phyloP scores from a whole-genome alignment of 2,797 vertebrate species.

The Characodon lateralis region DNA sequence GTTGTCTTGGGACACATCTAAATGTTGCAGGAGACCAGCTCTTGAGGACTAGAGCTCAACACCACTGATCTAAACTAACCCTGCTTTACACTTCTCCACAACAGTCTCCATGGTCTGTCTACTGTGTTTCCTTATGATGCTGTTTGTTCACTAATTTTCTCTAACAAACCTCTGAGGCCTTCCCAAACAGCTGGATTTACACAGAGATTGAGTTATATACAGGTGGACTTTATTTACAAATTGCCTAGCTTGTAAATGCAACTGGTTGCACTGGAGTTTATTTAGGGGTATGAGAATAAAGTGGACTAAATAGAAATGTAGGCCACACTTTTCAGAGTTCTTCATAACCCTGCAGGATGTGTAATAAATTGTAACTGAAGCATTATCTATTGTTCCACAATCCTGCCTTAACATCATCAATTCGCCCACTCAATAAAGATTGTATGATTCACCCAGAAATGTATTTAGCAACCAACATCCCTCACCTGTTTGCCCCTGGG shows the following conservation, averaged over 20 bases:
- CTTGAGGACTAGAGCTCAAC: too few species aligned
- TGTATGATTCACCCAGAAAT: constrained; percentile 36
- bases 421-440: constrained; percentile 49
- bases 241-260: neutral
- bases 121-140: too few species aligned
- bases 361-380: constrained; percentile 7
- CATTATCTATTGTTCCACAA: constrained; percentile 15
- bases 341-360: constrained; percentile 6
- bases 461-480: constrained; percentile 58
- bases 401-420: constrained; percentile 14
- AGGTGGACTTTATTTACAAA: neutral
- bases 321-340: neutral
- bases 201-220: too few species aligned
- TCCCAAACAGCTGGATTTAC: too few species aligned
- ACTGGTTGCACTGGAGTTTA: neutral
- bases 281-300: neutral
- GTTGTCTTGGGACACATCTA: too few species aligned
- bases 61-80: too few species aligned
- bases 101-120: too few species aligned
- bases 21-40: too few species aligned
- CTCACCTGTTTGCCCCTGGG: constrained; percentile 31
- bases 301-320: neutral
- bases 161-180: too few species aligned
- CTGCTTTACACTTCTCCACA: too few species aligned
- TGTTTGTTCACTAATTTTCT: too few species aligned